These are phyloP conservation scores for Rhopalosiphum maidis DNA, from an alignment of 1,140 invertebrate species.

Conservation along the genomic window DNA sequence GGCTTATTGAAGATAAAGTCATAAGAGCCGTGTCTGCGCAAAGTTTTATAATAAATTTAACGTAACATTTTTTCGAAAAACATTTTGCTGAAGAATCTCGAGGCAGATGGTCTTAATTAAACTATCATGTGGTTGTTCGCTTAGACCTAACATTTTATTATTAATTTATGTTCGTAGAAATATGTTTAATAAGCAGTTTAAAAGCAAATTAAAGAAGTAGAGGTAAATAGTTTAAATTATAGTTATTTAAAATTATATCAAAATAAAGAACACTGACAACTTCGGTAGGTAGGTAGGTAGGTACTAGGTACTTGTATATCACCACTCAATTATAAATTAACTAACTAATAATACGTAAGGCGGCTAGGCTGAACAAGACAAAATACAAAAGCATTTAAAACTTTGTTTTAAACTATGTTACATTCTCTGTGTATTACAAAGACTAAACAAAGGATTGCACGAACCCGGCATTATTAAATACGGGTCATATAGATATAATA, in stretches of 20 bases:
- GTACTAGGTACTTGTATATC: not conserved
- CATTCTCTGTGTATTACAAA: slow-evolving; percentile 1
- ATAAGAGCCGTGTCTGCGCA: too few relatives aligned
- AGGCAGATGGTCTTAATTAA: not conserved
- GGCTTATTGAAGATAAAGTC: too few relatives aligned
- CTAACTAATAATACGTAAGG: slow-evolving; percentile 7
- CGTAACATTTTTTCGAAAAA: not conserved
- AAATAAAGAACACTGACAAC: slow-evolving; percentile 8
- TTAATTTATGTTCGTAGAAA: not conserved
- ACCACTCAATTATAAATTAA: slow-evolving; percentile 23
- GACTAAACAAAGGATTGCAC: slow-evolving; percentile 8
- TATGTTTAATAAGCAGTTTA: not conserved
- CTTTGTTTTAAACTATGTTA: slow-evolving; percentile 46
- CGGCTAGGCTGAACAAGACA: not conserved
- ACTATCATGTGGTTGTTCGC: too few relatives aligned
- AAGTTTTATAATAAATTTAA: not conserved
- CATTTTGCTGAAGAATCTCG: not conserved
- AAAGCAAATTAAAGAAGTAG: not conserved
- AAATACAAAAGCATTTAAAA: slow-evolving; percentile 44
- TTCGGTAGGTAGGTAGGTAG: not conserved
- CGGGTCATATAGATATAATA: not conserved
- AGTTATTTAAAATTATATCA: not conserved
- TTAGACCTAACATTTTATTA: not conserved
- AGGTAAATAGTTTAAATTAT: not conserved
- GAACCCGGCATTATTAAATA: slow-evolving; percentile 1